phyloP scores from a whole-genome alignment of 2,113 vertebrate genomes.

The Furnarius figulus region DNA sequence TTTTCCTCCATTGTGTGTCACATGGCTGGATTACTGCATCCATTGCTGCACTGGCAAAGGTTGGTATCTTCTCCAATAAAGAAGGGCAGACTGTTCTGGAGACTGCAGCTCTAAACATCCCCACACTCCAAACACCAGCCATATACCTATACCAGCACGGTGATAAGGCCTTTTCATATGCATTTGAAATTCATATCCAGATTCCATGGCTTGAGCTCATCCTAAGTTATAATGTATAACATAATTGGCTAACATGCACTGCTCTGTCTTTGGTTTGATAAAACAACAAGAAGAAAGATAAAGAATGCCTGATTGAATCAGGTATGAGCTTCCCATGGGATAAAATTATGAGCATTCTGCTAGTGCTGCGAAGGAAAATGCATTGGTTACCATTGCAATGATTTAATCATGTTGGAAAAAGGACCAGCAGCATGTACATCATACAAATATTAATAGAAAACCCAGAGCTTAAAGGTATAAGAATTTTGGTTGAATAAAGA shows the following conservation, averaged over 20 bases:
- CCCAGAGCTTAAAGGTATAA: not conserved
- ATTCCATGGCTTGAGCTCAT: not conserved
- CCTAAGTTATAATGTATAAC: not conserved
- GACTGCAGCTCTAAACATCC: not conserved
- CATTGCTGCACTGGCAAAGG: not conserved
- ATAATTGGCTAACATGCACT: conserved; percentile 13
- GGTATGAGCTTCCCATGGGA: conserved; percentile 44
- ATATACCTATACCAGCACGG: not conserved
- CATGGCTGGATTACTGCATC: not conserved
- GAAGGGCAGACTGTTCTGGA: not conserved
- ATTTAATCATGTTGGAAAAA: not conserved
- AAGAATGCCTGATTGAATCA: conserved; percentile 56
- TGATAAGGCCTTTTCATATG: not conserved
- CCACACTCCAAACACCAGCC: not conserved
- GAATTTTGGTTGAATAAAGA: not conserved
- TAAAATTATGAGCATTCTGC: conserved; percentile 63
- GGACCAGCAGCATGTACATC: not conserved
- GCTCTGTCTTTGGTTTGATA: conserved; percentile 39
- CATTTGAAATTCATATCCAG: conserved; percentile 20
- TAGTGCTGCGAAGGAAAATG: conserved; percentile 53
- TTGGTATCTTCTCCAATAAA: not conserved
- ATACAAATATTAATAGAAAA: not conserved
- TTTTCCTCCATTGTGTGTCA: not conserved
- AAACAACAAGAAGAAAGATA: conserved; percentile 14
- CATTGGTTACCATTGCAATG: conserved; percentile 31